phyloP scores from a whole-genome alignment of 2,888 invertebrate genomes.

The Campoplex capitator region DNA sequence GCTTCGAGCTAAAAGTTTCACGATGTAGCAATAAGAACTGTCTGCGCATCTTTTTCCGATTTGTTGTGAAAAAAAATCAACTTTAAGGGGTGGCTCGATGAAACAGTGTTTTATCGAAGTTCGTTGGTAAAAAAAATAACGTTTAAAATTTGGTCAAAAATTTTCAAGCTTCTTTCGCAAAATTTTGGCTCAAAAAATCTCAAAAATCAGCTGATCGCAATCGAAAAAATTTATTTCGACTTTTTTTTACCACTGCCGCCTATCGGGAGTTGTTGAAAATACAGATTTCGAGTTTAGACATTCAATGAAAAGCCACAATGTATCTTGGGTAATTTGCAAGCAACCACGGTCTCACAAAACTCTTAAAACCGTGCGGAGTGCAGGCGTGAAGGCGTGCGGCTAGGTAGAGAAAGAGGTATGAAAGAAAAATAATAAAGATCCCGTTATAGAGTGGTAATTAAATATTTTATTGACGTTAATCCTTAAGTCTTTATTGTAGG shows the following conservation, averaged over 20 bases:
- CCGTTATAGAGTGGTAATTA: not conserved
- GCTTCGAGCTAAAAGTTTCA: not conserved
- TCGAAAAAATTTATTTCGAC: not conserved
- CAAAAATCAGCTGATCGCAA: not conserved
- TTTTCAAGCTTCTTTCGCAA: not conserved
- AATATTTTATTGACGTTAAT: constrained; percentile 51
- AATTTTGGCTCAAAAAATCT: not conserved
- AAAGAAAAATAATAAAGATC: not conserved
- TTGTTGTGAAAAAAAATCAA: not conserved
- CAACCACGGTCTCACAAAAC: not conserved
- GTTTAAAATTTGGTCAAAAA: not conserved
- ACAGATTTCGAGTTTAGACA: not conserved
- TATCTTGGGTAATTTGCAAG: not conserved
- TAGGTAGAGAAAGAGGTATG: too few species aligned
- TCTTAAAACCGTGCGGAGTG: too few species aligned
- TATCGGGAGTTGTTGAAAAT: not conserved
- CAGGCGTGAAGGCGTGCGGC: too few species aligned
- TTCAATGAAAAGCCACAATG: not conserved
- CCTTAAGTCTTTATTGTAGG: constrained; percentile 74
- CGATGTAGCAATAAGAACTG: not conserved
- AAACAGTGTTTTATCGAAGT: not conserved
- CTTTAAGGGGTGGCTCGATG: not conserved
- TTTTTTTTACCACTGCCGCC: too few species aligned
- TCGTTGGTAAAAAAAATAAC: not conserved
- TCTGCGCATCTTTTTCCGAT: not conserved